phyloP scores from a whole-genome alignment of 2,113 vertebrate species.

The Dipodomys ordii region DNA sequence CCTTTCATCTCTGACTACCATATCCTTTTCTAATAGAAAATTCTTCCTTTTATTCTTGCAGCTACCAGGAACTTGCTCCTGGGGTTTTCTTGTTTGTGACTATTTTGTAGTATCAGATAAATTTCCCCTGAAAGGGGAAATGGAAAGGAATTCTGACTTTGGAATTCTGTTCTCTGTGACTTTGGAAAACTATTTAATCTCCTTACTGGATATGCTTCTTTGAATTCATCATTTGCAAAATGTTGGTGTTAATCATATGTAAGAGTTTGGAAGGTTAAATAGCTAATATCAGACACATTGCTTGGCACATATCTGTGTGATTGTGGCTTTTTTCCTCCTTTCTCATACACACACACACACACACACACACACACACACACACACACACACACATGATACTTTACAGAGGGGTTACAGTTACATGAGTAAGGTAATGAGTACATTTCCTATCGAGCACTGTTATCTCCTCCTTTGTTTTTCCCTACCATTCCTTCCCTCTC shows the following conservation, averaged over 20 bases:
- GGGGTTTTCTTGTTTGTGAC: slow-evolving; percentile 49
- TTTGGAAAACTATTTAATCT: background rate
- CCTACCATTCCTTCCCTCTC: too few relatives aligned
- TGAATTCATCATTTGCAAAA: slow-evolving; percentile 28
- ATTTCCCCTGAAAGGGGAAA: slow-evolving; percentile 17
- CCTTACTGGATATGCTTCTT: background rate
- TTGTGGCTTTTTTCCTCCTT: background rate
- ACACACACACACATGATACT: too few relatives aligned
- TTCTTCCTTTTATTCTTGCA: background rate
- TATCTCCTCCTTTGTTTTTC: too few relatives aligned
- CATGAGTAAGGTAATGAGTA: too few relatives aligned
- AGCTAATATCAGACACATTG: slow-evolving; percentile 1
- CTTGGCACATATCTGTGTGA: background rate
- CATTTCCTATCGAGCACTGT: too few relatives aligned
- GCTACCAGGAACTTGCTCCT: background rate
- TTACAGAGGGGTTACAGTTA: too few relatives aligned
- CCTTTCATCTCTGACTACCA: background rate
- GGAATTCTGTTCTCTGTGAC: slow-evolving; percentile 28
- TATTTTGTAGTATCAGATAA: slow-evolving; percentile 53
- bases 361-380: too few relatives aligned
- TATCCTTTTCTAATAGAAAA: background rate
- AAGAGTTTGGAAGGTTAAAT: slow-evolving; percentile 40
- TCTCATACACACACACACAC: background rate
- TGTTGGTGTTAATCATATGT: slow-evolving; percentile 28
- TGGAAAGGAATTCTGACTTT: background rate